phyloP scores from a whole-genome alignment of 2,888 invertebrate species.

The Teleiodes luculella region DNA sequence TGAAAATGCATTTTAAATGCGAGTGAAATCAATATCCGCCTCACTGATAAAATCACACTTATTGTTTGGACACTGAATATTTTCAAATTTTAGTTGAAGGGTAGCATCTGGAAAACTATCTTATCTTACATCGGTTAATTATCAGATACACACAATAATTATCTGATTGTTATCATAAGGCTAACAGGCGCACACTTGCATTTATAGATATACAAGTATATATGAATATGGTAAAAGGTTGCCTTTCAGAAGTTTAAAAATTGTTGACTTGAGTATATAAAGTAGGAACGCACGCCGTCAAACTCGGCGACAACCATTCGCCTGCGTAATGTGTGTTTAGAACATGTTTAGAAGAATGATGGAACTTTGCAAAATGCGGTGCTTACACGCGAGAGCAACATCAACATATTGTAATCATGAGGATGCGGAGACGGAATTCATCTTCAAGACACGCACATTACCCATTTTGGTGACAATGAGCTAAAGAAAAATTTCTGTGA shows the following conservation, averaged over 20 bases:
- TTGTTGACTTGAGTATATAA: not conserved
- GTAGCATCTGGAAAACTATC: not conserved
- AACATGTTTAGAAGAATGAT: constrained; percentile 18
- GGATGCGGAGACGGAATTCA: constrained; percentile 14
- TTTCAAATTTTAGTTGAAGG: too few species aligned
- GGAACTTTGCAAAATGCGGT: constrained; percentile 22
- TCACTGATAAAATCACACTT: too few species aligned
- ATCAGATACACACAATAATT: not conserved
- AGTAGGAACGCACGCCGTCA: constrained; percentile 8
- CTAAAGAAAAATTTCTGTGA: not conserved
- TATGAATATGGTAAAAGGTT: too few species aligned
- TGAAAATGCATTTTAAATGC: too few species aligned
- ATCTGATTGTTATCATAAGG: too few species aligned
- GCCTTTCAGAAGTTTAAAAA: not conserved
- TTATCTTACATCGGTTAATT: not conserved
- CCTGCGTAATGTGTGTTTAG: constrained; percentile 15
- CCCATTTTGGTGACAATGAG: not conserved
- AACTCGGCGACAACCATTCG: constrained; percentile 16
- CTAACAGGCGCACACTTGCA: too few species aligned
- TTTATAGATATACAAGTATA: too few species aligned
- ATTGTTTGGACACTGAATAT: too few species aligned
- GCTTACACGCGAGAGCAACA: constrained; percentile 24
- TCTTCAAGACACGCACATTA: constrained; percentile 1
- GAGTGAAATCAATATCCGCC: too few species aligned
- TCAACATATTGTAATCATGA: constrained; percentile 19